These are phyloP conservation scores for Campoplex capitator DNA, from an alignment of 2,888 invertebrate species.

Conservation along the genomic window DNA sequence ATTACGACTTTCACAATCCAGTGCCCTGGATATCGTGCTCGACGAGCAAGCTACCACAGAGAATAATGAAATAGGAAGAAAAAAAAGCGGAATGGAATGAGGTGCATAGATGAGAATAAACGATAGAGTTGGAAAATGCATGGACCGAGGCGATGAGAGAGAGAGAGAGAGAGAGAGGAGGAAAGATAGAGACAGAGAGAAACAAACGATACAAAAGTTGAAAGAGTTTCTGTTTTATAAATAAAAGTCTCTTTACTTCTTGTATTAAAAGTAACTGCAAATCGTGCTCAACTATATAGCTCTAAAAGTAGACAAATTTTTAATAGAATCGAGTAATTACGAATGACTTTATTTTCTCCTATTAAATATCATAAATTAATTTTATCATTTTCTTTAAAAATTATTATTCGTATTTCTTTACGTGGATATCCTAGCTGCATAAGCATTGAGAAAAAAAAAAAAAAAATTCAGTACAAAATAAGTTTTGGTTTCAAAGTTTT, in stretches of 20 bases:
- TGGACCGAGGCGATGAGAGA: conserved; percentile 10
- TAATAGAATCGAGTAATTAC: not conserved
- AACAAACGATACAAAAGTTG: conserved; percentile 48
- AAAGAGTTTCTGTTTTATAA: conserved; percentile 45
- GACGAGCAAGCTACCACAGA: conserved; percentile 18
- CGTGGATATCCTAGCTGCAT: not conserved
- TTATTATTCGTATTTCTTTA: not conserved
- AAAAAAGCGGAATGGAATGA: conserved; percentile 9
- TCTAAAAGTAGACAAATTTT: not conserved
- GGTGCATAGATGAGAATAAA: conserved; percentile 59
- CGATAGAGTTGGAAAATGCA: conserved; percentile 42
- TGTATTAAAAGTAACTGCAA: not conserved
- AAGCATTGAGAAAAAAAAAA: not conserved
- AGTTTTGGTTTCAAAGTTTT: conserved; percentile 35
- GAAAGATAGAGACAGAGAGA: conserved; percentile 25
- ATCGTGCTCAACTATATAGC: not conserved
- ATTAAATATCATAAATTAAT: not conserved
- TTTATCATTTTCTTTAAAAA: not conserved
- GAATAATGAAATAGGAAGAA: conserved; percentile 65
- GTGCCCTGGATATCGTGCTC: conserved; percentile 54
- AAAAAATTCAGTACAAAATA: conserved; percentile 29
- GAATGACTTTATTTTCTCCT: not conserved
- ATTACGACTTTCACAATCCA: conserved; percentile 70
- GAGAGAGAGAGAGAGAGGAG: conserved; percentile 26
- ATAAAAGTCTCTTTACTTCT: conserved; percentile 3